These are phyloP conservation scores for Scaptomyza reducta DNA, from an alignment of 2,888 invertebrate species.

Conservation along the genomic window DNA sequence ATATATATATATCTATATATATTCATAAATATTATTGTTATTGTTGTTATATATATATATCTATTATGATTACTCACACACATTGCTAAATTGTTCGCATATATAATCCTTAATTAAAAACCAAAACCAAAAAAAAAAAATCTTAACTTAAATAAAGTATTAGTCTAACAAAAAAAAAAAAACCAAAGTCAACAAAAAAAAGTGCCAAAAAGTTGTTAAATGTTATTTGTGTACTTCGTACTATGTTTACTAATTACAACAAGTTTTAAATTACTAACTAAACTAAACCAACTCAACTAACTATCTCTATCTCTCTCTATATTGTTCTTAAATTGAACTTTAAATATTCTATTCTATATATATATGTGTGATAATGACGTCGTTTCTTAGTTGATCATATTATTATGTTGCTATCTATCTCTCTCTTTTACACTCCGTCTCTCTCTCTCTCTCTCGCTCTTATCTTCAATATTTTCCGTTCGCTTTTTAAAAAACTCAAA, in stretches of 20 bases:
- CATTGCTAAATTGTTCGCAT: constrained; percentile 80
- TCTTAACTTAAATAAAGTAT: constrained; percentile 73
- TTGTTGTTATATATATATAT: constrained; percentile 79
- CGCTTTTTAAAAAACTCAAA: constrained; percentile 55
- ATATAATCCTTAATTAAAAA: constrained; percentile 72
- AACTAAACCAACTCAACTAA: constrained; percentile 66
- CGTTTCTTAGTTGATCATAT: constrained; percentile 77
- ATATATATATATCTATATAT: constrained; percentile 81
- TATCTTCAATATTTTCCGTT: constrained; percentile 60
- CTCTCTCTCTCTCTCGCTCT: constrained; percentile 43
- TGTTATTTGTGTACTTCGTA: constrained; percentile 81
- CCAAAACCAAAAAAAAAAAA: constrained; percentile 55
- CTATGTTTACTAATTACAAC: constrained; percentile 78
- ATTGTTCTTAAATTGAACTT: constrained; percentile 67
- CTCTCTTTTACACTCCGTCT: constrained; percentile 34
- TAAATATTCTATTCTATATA: constrained; percentile 44
- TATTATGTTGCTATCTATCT: constrained; percentile 72
- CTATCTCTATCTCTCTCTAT: constrained; percentile 53
- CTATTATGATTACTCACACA: constrained; percentile 80
- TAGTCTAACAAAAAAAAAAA: constrained; percentile 69
- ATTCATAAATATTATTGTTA: constrained; percentile 81
- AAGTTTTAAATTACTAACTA: constrained; percentile 72
- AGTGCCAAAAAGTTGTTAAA: constrained; percentile 78
- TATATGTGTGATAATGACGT: constrained; percentile 55
- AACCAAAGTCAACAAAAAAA: constrained; percentile 63